These are phyloP conservation scores for Rousettus leschenaultii DNA, from an alignment of 2,113 vertebrate species.

Conservation along the genomic window DNA sequence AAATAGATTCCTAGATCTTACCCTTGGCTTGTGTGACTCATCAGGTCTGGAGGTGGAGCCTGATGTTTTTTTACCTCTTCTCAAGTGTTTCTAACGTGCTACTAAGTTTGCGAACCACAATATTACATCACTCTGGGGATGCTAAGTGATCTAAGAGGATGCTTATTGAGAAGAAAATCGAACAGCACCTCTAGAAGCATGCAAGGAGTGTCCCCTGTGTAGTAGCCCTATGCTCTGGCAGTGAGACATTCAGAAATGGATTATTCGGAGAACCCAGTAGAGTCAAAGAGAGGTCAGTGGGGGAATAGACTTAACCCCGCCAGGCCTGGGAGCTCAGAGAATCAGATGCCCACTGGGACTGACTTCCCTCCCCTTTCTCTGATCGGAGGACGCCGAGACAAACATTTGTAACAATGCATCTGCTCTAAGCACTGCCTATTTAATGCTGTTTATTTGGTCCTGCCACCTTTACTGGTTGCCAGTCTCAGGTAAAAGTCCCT, in stretches of 20 bases:
- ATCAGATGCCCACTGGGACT: neutral
- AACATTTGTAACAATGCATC: neutral
- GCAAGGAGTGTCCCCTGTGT: too few species aligned
- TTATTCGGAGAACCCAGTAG: neutral
- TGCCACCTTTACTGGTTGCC: neutral
- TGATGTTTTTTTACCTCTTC: neutral
- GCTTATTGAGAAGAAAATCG: neutral
- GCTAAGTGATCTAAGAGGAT: neutral
- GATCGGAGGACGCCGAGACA: neutral
- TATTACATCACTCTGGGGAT: neutral
- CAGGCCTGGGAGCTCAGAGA: neutral
- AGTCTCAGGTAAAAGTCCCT: neutral
- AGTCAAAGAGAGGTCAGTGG: neutral
- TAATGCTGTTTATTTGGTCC: neutral
- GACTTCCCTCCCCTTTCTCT: neutral
- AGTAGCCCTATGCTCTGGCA: neutral
- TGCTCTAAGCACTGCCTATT: neutral
- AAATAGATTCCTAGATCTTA: conserved; percentile 31
- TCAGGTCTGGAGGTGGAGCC: neutral
- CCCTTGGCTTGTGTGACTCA: neutral
- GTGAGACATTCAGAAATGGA: neutral
- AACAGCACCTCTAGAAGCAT: neutral
- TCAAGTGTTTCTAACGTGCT: neutral
- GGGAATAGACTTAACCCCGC: neutral
- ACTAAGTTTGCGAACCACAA: neutral